phyloP scores from a whole-genome alignment of 2,888 invertebrate species.

The Agrenia bidenticulata region DNA sequence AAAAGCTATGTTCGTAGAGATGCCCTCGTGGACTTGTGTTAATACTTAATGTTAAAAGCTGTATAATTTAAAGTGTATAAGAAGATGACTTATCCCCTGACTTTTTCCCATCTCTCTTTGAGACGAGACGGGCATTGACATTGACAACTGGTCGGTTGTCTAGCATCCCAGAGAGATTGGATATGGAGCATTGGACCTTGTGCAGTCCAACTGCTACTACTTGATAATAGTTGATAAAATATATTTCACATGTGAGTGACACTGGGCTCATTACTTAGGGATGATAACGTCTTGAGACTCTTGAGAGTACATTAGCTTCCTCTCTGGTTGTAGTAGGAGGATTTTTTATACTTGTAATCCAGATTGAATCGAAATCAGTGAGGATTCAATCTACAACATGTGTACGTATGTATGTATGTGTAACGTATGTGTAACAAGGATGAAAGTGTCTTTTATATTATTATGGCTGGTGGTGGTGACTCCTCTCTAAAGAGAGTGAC shows the following conservation, averaged over 20 bases:
- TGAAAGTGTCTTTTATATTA: too few species aligned
- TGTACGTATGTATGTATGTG: background rate
- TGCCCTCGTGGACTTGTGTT: too few species aligned
- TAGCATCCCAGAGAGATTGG: too few species aligned
- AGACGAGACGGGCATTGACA: background rate
- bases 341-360: background rate
- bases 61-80: too few species aligned
- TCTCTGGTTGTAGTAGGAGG: background rate
- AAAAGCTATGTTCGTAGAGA: too few species aligned
- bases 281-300: slow-evolving; percentile 9
- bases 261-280: slow-evolving; percentile 8
- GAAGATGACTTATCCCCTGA: too few species aligned
- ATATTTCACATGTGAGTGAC: background rate
- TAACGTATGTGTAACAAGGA: too few species aligned
- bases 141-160: slow-evolving; percentile 9
- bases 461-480: background rate
- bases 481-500: background rate
- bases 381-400: background rate
- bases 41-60: too few species aligned
- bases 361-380: background rate
- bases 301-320: background rate
- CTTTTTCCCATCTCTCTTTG: background rate
- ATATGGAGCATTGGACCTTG: too few species aligned
- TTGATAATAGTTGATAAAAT: background rate
- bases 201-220: too few species aligned